Evolutionary conservation across 2,888 invertebrate species (phyloP).

Genomic region (Tridacna crocea): DNA sequence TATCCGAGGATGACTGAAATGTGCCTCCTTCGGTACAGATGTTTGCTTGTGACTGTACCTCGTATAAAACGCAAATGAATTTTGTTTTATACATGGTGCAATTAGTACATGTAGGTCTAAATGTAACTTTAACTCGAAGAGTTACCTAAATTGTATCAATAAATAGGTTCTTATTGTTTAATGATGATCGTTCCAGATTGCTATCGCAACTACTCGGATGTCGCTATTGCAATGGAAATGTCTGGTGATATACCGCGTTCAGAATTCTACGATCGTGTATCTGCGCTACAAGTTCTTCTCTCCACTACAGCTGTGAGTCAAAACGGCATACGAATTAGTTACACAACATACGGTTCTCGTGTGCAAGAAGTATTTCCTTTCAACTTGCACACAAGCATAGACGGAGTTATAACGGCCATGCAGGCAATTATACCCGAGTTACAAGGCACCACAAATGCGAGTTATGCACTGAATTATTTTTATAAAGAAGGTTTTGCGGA

Average conservation of each 20-base stretch:
- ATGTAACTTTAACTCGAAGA: no score
- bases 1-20: no score
- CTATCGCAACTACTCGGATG: slow-evolving; percentile 7
- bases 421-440: background rate
- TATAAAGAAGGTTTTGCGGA: background rate
- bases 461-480: slow-evolving; percentile 7
- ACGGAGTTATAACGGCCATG: background rate
- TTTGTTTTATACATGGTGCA: no score
- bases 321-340: slow-evolving; percentile 19
- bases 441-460: background rate
- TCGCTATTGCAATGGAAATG: slow-evolving; percentile 21
- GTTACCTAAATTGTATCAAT: background rate
- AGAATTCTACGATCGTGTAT: slow-evolving; percentile 1
- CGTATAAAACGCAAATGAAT: no score
- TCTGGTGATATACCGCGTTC: background rate
- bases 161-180: background rate
- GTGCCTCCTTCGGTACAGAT: no score
- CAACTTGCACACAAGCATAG: background rate
- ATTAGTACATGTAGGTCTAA: no score
- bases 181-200: slow-evolving; percentile 22
- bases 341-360: slow-evolving; percentile 3
- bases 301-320: background rate
- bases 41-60: no score
- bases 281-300: slow-evolving; percentile 5
- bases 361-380: slow-evolving; percentile 12